Evolutionary conservation across 1,140 invertebrate genomes (phyloP).

Genomic region (Daktulosphaira vitifoliae): DNA sequence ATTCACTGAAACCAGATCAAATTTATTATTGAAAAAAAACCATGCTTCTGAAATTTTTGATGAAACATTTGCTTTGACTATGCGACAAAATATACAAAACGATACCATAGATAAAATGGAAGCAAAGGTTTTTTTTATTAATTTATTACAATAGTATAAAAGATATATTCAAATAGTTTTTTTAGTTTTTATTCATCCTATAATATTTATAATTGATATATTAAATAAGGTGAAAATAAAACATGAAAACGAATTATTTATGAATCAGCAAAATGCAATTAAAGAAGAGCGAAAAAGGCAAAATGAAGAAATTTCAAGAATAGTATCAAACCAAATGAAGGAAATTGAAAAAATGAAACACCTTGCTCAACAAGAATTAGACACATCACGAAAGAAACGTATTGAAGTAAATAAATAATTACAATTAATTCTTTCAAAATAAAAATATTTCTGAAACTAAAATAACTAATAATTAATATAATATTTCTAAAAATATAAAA

Average conservation of each 20-base stretch:
- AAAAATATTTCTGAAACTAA: too few species aligned
- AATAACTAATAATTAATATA: too few species aligned
- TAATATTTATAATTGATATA: neutral
- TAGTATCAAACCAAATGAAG: neutral
- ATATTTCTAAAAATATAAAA: too few species aligned
- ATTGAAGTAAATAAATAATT: neutral
- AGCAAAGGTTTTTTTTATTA: neutral
- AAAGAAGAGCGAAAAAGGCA: conserved; percentile 10
- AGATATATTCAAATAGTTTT: too few species aligned
- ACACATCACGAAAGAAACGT: neutral
- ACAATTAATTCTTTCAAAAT: too few species aligned
- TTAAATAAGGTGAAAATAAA: neutral
- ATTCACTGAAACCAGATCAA: neutral
- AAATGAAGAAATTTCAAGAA: conserved; percentile 3
- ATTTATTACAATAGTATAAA: too few species aligned
- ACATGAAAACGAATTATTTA: neutral
- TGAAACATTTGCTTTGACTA: neutral
- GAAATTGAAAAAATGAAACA: conserved; percentile 3
- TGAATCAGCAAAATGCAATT: neutral
- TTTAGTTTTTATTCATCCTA: too few species aligned
- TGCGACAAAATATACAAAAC: neutral
- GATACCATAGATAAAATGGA: neutral
- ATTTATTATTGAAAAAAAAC: neutral
- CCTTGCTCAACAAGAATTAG: neutral
- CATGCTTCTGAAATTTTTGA: neutral